Conservation (phyloP, 2,113 vertebrate genomes). For the Parus major region DNA sequence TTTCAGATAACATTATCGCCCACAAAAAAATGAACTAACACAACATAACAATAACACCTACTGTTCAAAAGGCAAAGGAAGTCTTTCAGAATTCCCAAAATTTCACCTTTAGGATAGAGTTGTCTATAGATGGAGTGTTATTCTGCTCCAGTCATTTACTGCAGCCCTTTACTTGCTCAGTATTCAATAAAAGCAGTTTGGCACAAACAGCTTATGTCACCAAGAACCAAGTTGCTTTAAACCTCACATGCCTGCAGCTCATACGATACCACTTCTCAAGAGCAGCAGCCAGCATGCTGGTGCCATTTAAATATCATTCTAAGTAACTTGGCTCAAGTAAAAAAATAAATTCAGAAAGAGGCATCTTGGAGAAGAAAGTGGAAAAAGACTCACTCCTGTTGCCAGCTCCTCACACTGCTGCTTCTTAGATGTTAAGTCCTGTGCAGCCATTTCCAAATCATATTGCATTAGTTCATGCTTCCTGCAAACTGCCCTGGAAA, state of each 20-base stretch:
- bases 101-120: not conserved
- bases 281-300: not conserved
- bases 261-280: not conserved
- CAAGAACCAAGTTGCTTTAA: constrained; percentile 12
- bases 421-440: constrained; percentile 90
- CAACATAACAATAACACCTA: not conserved
- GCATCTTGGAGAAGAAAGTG: constrained; percentile 39
- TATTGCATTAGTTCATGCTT: constrained; percentile 94
- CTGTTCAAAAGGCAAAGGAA: not conserved
- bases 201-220: constrained; percentile 2
- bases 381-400: constrained; percentile 83
- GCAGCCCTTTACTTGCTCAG: not conserved
- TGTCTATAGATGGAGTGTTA: not conserved
- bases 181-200: not conserved
- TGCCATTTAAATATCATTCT: constrained; percentile 38
- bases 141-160: not conserved
- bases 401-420: constrained; percentile 92
- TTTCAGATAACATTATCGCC: not conserved
- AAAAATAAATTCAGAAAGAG: not conserved
- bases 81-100: not conserved
- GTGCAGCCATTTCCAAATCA: constrained; percentile 87
- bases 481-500: constrained; percentile 89
- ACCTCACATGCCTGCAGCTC: not conserved
- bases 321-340: constrained; percentile 19
- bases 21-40: not conserved